Evolutionary conservation across 2,113 vertebrate species (phyloP).

Genomic region (Xenopus laevis): DNA sequence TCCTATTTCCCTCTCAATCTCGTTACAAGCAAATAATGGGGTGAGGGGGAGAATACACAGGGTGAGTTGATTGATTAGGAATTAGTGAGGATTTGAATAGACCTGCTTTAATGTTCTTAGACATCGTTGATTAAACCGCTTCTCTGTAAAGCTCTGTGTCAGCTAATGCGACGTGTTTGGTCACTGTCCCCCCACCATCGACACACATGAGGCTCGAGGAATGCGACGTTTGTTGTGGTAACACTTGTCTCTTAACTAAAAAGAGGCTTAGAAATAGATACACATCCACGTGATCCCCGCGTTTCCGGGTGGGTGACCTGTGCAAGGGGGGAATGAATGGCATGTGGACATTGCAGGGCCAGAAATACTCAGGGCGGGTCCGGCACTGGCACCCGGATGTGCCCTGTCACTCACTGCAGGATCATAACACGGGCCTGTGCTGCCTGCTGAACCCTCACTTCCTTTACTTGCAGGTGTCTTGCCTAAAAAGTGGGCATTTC

Average conservation of each 20-base stretch:
- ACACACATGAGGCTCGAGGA: background rate
- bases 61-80: background rate
- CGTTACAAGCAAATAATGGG: no score
- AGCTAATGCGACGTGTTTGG: background rate
- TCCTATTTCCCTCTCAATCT: background rate
- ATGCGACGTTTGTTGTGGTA: background rate
- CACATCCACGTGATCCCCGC: conserved; percentile 16
- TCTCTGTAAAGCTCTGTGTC: no score
- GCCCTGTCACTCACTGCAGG: background rate
- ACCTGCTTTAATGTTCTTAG: conserved; percentile 5
- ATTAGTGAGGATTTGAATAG: conserved; percentile 27
- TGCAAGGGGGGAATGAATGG: conserved; percentile 32
- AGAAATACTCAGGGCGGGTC: conserved; percentile 26
- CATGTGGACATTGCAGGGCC: conserved; percentile 33
- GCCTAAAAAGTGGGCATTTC: no score
- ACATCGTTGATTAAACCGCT: background rate
- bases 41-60: no score
- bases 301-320: conserved; percentile 35
- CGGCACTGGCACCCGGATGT: background rate
- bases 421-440: no score
- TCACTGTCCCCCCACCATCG: no score
- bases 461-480: no score
- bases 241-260: background rate
- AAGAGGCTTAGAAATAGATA: conserved; percentile 5
- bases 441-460: no score